Conservation (phyloP, 1,140 invertebrate species). For the Zeugodacus cucurbitae region DNA sequence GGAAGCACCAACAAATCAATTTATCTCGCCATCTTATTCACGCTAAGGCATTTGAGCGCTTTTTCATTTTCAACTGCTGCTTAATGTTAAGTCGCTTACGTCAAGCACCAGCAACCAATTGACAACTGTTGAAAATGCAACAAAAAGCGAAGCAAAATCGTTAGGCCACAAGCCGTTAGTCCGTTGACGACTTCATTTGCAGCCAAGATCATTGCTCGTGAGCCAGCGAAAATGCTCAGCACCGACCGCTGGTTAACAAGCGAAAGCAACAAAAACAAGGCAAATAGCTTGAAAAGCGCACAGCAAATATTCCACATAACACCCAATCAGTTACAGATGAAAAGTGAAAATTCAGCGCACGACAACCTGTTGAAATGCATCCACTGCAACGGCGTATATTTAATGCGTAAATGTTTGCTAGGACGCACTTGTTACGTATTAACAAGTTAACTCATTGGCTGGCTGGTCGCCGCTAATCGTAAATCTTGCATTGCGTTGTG, state of each 20-base stretch:
- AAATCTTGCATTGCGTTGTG: not conserved
- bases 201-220: not conserved
- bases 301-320: not conserved
- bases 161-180: not conserved
- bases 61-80: not conserved
- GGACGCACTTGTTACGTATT: not conserved
- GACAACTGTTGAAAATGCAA: not conserved
- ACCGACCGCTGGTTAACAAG: not conserved
- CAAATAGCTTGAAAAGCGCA: no score
- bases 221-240: not conserved
- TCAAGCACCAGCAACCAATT: not conserved
- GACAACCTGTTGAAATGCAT: slow-evolving; percentile 26
- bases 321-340: not conserved
- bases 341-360: slow-evolving; percentile 31
- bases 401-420: not conserved
- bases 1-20: no score
- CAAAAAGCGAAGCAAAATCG: not conserved
- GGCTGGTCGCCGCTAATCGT: not conserved
- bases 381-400: not conserved
- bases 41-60: no score
- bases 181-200: slow-evolving; percentile 13
- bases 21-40: not conserved
- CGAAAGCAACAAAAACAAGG: not conserved
- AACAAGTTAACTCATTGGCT: not conserved
- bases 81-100: not conserved